Conservation (phyloP, 2,113 vertebrate species). For the Pseudonaja textilis region DNA sequence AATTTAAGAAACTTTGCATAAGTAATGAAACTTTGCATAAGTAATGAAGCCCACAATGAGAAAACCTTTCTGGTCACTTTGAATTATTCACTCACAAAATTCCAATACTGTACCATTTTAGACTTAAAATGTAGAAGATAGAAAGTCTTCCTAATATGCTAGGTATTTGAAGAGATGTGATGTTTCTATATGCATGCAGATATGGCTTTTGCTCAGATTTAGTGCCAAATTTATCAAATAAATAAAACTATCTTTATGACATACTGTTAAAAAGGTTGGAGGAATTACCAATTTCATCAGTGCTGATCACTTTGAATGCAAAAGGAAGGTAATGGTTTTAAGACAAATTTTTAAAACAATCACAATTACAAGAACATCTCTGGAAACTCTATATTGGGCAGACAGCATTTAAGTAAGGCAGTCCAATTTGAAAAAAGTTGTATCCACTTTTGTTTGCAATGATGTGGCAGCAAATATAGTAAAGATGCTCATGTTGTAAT, state of each 20-base stretch:
- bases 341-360: not conserved
- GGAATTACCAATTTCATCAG: not conserved
- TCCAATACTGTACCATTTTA: not conserved
- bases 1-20: not conserved
- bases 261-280: not conserved
- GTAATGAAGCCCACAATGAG: not conserved
- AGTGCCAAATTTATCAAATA: not conserved
- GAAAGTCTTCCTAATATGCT: not conserved
- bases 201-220: not conserved
- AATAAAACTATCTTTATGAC: not conserved
- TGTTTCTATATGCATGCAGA: not conserved
- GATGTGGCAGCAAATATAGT: not conserved
- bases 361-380: not conserved
- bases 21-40: not conserved
- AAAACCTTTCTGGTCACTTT: not conserved
- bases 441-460: not conserved
- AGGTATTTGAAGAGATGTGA: not conserved
- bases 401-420: not conserved
- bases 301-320: not conserved
- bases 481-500: not conserved
- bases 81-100: not conserved
- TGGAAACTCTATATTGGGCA: not conserved
- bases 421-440: not conserved
- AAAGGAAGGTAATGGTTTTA: not conserved
- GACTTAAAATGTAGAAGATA: not conserved